Evolutionary conservation across 2,888 invertebrate species (phyloP), one percentile per base, ranked within the genome.

Genomic region (Lithophane socia): DNA sequence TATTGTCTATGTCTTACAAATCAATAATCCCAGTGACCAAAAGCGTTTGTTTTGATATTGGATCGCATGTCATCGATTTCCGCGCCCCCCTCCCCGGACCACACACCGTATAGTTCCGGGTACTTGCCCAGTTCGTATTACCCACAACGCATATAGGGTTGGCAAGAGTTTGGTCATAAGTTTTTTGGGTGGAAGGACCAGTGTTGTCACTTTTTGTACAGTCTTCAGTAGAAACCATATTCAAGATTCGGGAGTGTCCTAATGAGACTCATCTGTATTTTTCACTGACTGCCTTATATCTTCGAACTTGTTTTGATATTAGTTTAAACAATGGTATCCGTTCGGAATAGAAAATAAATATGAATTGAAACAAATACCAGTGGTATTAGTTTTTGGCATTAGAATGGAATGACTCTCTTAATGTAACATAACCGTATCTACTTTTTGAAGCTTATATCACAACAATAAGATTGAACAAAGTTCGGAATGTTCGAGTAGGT

Each of bases 31-130:
- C 65, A 73, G 87, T 88, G 66, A 79, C 85, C 87, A 83, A 91
- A 89, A 87, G 84, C 85, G 86, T 91, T 91, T 92, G 89, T 91
- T 91, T 90, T 92, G 91, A 89, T 92, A 92, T 87, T 88, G 87
- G 89, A 92, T 88, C 89, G 84, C 80, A 84, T 88, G 90, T 90
- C 92, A 92, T 91, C 89, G 92, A 92, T 91, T 86, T 88, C 85
- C 83, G 64, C 75, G 75, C 76, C 80, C 85, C 86, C 83, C 84
- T 77, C 79, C 63, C 56, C 77, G 87, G 91, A 89, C 91, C 91
- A 91, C 92, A 91, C 91, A 88, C 81, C 82, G 75, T 80, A 84
- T 77, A 85, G 90, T 91, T 91, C 90, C 90, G 90, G 89, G 88
- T 91, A 89, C 87, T 85, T 76, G 82, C 75, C 78, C 85, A 86